Evolutionary conservation across 2,113 vertebrate species (phyloP).

Genomic region (Balaenoptera acutorostrata): DNA sequence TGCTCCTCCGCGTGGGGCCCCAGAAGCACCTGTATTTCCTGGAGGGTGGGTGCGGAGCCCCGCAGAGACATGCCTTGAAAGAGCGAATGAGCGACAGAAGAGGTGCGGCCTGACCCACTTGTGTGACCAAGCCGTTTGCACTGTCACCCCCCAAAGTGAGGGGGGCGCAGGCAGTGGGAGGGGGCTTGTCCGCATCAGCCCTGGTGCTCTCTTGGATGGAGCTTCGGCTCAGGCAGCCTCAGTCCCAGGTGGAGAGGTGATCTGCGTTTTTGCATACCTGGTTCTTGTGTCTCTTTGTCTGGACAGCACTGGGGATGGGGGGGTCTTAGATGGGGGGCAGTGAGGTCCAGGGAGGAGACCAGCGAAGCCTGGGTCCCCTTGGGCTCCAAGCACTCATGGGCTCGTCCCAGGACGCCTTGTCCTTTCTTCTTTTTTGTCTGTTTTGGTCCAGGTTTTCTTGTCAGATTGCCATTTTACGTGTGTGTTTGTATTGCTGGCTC

Average conservation of each 20-base stretch:
- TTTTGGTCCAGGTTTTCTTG: background rate
- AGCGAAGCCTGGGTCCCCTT: background rate
- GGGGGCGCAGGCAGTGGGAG: background rate
- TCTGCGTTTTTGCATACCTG: background rate
- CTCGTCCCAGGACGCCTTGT: background rate
- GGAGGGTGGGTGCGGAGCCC: background rate
- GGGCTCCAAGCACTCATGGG: background rate
- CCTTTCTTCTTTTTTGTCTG: background rate
- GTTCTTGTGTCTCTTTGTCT: background rate
- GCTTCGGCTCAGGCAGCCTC: background rate
- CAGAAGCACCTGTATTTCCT: background rate
- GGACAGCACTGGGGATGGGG: background rate
- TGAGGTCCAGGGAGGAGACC: background rate
- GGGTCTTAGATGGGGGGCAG: background rate
- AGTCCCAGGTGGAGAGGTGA: background rate
- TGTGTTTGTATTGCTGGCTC: background rate
- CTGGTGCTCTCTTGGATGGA: background rate
- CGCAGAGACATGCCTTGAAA: background rate
- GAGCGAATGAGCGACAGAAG: background rate
- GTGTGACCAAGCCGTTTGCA: background rate
- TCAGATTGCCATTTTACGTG: background rate
- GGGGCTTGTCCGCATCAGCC: background rate
- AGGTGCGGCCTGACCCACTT: background rate
- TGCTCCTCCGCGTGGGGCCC: background rate
- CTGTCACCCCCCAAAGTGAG: background rate